Base-by-base conservation (phyloP, 1,140 invertebrate species). In the Meloidogyne floridensis region DNA sequence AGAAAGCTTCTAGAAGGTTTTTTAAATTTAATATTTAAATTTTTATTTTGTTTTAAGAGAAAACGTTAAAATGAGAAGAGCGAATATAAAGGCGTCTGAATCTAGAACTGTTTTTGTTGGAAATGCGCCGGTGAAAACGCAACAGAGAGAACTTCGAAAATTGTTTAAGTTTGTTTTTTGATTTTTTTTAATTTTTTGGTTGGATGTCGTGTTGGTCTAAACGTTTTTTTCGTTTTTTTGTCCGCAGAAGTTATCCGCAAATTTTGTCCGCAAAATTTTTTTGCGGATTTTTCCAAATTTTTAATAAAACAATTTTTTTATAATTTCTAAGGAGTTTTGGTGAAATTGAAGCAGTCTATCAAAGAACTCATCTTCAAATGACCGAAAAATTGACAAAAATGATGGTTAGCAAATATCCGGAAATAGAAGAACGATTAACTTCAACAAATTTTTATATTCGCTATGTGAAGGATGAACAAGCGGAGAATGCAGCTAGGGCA, bases 361-460 rank as follows among this genome's bases (percentile, higher is more conserved):
- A 79, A 10, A 42, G 77, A 11, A 79, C 77, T 9, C 65, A 71
- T 47, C 65, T 79, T 42, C 77, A 79, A 72, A 79, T 79, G 77
- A 79, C 77, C n/a, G 77, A 79, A 3, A 79, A 79, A 47, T 18
- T 79, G 32, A 79, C 77, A 2, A 79, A 79, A 72, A 54, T 79
- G 77, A 79, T 79, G 77, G 3, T 71, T 9, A 47, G 77, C 42
- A 79, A 79, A 72, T 51, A 18, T n/a, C 20, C 20, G n/a, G 51
- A 20, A 53, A 10, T 79, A 51, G 20, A 47, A 11, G 20, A 79
- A 15, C 65, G 65, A 4, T 47, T 79, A 3, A 79, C 20, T 10
- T 79, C 77, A 0, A 69, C 77, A 11, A 79, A 79, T 51, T 79
- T 79, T 47, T 79, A 42, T 79, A 53, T 79, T 20, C 77, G 77